Evolutionary conservation across 2,113 vertebrate species (phyloP).

Genomic region (Megaptera novaeangliae): DNA sequence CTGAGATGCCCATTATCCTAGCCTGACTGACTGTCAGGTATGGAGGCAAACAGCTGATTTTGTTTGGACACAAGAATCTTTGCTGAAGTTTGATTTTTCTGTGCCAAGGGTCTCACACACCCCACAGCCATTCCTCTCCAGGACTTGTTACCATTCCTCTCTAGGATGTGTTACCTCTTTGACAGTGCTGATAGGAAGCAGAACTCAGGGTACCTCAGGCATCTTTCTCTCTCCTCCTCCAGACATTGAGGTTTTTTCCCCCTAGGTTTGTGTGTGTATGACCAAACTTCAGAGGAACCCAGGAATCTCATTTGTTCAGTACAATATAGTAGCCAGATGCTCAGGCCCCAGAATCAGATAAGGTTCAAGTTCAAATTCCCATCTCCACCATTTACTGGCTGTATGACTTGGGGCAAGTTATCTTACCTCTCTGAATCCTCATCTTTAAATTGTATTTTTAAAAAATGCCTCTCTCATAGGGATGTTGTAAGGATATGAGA

Average conservation of each 20-base stretch:
- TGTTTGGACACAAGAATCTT: neutral
- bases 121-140: neutral
- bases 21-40: neutral
- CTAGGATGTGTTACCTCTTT: neutral
- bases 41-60: neutral
- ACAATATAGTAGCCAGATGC: neutral
- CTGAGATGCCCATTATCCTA: neutral
- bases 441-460: neutral
- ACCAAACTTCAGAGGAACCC: neutral
- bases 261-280: neutral
- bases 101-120: neutral
- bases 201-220: neutral
- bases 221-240: neutral
- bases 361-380: neutral
- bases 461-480: neutral
- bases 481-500: neutral
- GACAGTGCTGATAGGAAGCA: neutral
- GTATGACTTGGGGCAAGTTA: neutral
- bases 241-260: neutral
- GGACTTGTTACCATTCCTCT: neutral
- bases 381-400: neutral
- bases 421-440: neutral
- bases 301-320: neutral
- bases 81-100: neutral
- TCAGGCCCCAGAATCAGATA: neutral